Conservation (phyloP, 2,797 vertebrate species). For the Moxostoma hubbsi region DNA sequence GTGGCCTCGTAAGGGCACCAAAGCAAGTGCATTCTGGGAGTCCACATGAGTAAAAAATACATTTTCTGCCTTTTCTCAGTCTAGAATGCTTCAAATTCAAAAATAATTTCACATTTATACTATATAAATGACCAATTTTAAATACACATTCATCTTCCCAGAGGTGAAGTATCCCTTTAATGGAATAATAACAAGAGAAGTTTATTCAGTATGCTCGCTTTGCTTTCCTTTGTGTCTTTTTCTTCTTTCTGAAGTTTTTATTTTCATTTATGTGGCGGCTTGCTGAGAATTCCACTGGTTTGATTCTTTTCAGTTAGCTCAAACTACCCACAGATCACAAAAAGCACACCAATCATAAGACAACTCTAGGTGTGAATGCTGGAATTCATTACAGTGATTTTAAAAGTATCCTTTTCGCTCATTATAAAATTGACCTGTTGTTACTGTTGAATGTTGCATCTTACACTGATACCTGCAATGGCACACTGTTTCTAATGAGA, state of each 20-base stretch:
- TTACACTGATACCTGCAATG: constrained; percentile 8
- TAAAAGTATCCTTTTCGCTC: constrained; percentile 27
- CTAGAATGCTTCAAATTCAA: no score
- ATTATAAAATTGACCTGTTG: constrained; percentile 51
- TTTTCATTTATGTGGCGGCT: constrained; percentile 6
- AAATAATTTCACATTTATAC: no score
- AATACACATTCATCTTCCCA: no score
- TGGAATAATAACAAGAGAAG: constrained; percentile 9
- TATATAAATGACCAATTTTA: no score
- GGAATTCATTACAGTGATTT: constrained; percentile 13
- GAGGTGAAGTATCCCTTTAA: no score
- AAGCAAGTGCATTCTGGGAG: no score
- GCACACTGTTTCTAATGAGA: constrained; percentile 31
- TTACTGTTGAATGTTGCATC: constrained; percentile 21
- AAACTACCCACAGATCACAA: constrained; percentile 9
- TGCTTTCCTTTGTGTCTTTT: neutral
- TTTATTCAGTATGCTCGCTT: neutral
- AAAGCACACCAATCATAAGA: constrained; percentile 17
- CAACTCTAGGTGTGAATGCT: constrained; percentile 25
- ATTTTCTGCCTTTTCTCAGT: no score
- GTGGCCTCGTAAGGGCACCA: no score
- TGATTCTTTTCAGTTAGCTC: neutral
- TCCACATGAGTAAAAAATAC: no score
- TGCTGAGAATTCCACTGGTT: constrained; percentile 8
- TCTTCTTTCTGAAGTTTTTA: neutral